Evolutionary conservation across 2,797 vertebrate species (phyloP).

Genomic region (Moxostoma hubbsi): DNA sequence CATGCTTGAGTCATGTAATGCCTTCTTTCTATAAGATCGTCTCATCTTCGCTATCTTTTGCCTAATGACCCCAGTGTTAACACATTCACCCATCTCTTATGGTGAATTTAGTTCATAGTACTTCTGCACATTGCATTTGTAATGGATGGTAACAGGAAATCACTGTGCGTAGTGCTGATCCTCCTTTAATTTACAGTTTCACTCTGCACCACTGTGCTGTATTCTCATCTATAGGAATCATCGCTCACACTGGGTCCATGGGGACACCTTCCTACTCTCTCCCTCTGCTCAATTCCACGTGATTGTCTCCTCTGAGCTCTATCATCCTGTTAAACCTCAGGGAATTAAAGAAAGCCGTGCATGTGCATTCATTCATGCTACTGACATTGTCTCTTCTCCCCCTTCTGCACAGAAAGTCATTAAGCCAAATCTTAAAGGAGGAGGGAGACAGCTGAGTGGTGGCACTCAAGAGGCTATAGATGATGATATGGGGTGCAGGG

Average conservation of each 20-base stretch:
- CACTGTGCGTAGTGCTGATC: not conserved
- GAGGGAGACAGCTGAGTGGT: conserved; percentile 65
- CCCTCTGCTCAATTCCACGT: conserved; percentile 43
- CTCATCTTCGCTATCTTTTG: not conserved
- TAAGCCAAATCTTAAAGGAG: conserved; percentile 76
- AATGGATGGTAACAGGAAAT: not conserved
- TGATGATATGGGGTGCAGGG: conserved; percentile 56
- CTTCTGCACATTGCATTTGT: not conserved
- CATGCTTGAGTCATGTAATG: no score
- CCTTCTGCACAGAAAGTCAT: conserved; percentile 68
- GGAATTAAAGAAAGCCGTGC: conserved; percentile 54
- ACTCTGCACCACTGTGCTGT: not conserved
- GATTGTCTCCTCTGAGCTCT: conserved; percentile 32
- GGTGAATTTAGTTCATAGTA: not conserved
- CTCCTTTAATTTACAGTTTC: conserved; percentile 11
- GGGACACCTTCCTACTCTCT: conserved; percentile 4
- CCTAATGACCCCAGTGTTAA: not conserved
- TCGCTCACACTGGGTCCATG: conserved; percentile 1
- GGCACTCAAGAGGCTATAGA: conserved; percentile 70
- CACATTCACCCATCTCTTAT: not conserved
- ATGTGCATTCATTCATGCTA: conserved; percentile 61
- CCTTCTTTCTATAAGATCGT: not conserved
- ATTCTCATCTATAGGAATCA: conserved; percentile 3
- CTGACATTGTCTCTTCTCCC: conserved; percentile 55
- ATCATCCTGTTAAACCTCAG: conserved; percentile 61